Evolutionary conservation across 2,797 vertebrate species (phyloP), one percentile per base, ranked within the genome.

Genomic region (Serranus cabrilla): DNA sequence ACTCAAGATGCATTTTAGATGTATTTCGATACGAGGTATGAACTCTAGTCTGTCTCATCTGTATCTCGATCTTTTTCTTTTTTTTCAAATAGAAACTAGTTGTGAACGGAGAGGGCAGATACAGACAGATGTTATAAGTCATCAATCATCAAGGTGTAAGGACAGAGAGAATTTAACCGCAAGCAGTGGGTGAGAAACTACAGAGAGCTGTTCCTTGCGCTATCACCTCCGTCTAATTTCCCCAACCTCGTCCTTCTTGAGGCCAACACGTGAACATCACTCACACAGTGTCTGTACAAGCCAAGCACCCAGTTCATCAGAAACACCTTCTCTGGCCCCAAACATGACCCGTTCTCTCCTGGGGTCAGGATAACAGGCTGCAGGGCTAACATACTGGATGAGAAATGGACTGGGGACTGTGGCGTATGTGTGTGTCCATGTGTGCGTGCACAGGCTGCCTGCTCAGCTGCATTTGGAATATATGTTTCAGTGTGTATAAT

Each of bases 251-350:
- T 88, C 64, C 76, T 89, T 90, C 71, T 76, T 56, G 79, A 80
- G 74, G 74, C 84, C 85, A 91, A 64, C 71, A 82, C 80, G 62
- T 67, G 76, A 92, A 90, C 67, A 93, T 93, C 93, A 95, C 91
- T 89, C 83, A 92, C 83, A 92, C 91, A 89, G 90, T 94, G 93
- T 95, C 95, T 92, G 80, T 74, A 63, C 65, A 84, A 89, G 81
- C 82, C 87, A 86, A 89, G 82, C 89, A 91, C 89, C 89, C 86
- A 91, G 90, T 91, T 91, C 88, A 93, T 94, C 93, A 93, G 87
- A 89, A 88, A 92, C 91, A 92, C 91, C 90, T 90, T 89, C 80
- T 40, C 82, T 85, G 88, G 87, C 88, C 87, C 85, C 87, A 82
- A 71, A 78, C 65, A 78, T 86, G 82, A 93, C 91, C 89, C 43